Base-by-base conservation (phyloP, 2,797 vertebrate genomes). In the Simalia tracyae region DNA sequence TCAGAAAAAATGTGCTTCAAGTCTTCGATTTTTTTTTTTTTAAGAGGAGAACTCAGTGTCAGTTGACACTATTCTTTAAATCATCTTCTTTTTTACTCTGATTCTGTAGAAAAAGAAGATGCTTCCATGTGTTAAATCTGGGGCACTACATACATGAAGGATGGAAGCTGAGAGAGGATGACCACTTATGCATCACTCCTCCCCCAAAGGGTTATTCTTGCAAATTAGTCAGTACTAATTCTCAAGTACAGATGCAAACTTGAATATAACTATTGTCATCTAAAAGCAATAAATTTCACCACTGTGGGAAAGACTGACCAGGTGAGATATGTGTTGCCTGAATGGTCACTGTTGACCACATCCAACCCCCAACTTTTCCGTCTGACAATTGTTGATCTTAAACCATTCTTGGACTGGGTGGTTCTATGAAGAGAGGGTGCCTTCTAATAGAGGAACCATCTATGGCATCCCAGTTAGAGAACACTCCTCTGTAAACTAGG, bases 91-190 rank as follows among this genome's bases (percentile, higher is more conserved):
- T 84, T 15, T 90, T 15, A 0, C 9, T 56, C 17, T 89, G 59
- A 54, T 90, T 84, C 89, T 36, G 50, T 85, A 54, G 5, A 19
- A 61, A 24, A 24, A 85, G 26, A 7, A 0, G 66, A 60, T 50
- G 66, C 59, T 17, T 76, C 86, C 89, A 26, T 66, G 42, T 3
- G 81, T 63, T 87, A 60, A 94, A 5, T 42, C 28, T 42, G 5
- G 59, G 66, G 10, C 50, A 46, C 56, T 24, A 8, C 6, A 0
- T 0, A 0, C 8, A 57, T 42, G 56, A 19, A 0, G 46, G 19
- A 59, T 36, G 81, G 28, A 60, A 24, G 68, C 7, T 54, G 50
- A 54, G 6, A 54, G 3, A 6, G 3, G 60, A 31, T 72, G 28
- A 31, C 28, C 56, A 59, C n/a, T 56, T 57, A 56, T 17, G 5